Conservation (phyloP, 2,888 invertebrate genomes). For the Oegoconia quadripuncta region DNA sequence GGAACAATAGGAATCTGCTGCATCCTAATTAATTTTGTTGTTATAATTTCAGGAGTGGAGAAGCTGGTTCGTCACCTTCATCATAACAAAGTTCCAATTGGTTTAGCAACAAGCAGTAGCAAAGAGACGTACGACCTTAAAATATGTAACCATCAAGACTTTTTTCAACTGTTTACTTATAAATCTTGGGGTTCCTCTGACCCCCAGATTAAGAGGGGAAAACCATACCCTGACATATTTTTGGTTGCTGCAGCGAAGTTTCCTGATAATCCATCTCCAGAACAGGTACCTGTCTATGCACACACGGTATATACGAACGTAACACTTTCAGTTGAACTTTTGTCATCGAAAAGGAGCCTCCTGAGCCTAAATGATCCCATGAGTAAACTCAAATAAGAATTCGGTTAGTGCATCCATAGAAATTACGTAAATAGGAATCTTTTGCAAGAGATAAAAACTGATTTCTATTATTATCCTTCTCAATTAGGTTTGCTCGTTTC, state of each 20-base stretch:
- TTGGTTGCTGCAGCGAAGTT: conserved; percentile 87
- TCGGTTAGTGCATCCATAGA: too few species aligned
- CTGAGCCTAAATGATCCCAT: too few species aligned
- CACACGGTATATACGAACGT: neutral
- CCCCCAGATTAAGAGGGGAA: conserved; percentile 89
- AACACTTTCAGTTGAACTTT: neutral
- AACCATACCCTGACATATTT: conserved; percentile 94
- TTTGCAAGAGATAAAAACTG: too few species aligned
- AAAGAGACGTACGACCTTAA: conserved; percentile 85
- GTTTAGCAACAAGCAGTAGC: conserved; percentile 92
- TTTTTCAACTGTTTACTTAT: conserved; percentile 84
- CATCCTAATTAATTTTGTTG: conserved; percentile 1
- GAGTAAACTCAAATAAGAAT: too few species aligned
- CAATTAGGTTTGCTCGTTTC: too few species aligned
- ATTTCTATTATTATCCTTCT: too few species aligned
- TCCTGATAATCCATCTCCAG: conserved; percentile 79
- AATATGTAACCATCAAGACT: conserved; percentile 80
- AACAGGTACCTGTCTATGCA: conserved; percentile 55
- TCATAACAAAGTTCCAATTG: conserved; percentile 85
- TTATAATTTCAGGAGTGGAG: conserved; percentile 83
- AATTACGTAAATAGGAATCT: too few species aligned
- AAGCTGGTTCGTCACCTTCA: conserved; percentile 86
- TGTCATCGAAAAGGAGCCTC: too few species aligned
- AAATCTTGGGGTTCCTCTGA: conserved; percentile 90
- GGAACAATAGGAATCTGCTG: neutral